Base-by-base conservation (phyloP, 2,797 vertebrate species). In the Pitangus sulphuratus region DNA sequence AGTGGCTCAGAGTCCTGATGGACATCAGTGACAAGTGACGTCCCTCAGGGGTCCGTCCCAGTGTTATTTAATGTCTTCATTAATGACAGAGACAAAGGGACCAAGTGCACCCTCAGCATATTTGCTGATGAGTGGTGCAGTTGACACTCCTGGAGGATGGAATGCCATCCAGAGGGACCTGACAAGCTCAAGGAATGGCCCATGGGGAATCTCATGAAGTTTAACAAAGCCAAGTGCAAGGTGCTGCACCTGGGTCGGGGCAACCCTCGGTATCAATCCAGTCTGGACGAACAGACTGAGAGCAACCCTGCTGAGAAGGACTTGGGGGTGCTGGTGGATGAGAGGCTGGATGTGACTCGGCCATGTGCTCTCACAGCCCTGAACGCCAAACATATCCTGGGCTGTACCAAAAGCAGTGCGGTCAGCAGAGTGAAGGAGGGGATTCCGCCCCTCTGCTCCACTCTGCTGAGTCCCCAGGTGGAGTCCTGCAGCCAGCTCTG, bases 1-100 rank as follows among this genome's bases (percentile, higher is more conserved):
- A 76, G 20, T 0, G 0, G 25, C 12, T 56, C 31, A 71, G 53
- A 48, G 33, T 79, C 26, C 26, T 1, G 1, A 37, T 8, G 16
- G 28, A 56, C 16, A 70, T 11, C n/a, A 64, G 50, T 26, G 44
- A 31, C 37, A 57, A 42, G 35, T 14, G 31, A 37, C 21, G 6
- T n/a, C n/a, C 42, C 56, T n/a, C 31, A 4, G 5, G 24, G 50
- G 40, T 31, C 33, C 6, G 1, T 39, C 3, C 15, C n/a, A 77
- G 35, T 30, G 24, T 39, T 33, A 44, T 6, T 50, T 12, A 24
- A 2, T 8, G 15, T 5, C 35, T 31, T 31, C 64, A 54, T 26
- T 62, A 40, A 35, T 19, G 25, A 54, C 33, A 31, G 8, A 31
- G 53, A 53, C 5, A 6, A 74, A 53, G 53, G 39, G 14, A 66